phyloP scores from a whole-genome alignment of 1,140 invertebrate species.

The Lordiphosa stackelbergi region DNA sequence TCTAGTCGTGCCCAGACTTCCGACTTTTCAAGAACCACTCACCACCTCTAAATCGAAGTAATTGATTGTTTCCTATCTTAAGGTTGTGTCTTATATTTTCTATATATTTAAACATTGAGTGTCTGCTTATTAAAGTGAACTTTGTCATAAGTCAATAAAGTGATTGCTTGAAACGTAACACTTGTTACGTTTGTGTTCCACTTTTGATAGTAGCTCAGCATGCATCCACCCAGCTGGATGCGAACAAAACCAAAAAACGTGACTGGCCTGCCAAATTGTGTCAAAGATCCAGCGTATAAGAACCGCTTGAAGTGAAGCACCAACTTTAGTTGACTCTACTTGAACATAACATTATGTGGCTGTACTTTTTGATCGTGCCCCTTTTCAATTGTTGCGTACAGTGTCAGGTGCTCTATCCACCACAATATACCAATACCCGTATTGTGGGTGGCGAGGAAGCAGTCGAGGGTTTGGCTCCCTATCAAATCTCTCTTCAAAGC shows the following conservation, averaged over 20 bases:
- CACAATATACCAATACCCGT: slow-evolving; percentile 54
- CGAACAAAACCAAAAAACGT: slow-evolving; percentile 1
- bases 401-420: slow-evolving; percentile 50
- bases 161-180: no score
- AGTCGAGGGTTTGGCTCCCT: slow-evolving; percentile 74
- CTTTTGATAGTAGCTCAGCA: not conserved
- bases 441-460: slow-evolving; percentile 78
- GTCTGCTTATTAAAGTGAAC: no score
- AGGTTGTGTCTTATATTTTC: no score
- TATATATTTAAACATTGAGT: no score
- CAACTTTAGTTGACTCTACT: not conserved
- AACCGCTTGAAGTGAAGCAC: not conserved
- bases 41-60: no score
- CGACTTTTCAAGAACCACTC: no score
- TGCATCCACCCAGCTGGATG: slow-evolving; percentile 11
- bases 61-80: no score
- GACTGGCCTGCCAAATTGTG: slow-evolving; percentile 11
- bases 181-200: slow-evolving; percentile 1
- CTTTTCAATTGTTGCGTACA: not conserved
- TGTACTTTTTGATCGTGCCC: slow-evolving; percentile 12
- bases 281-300: slow-evolving; percentile 11
- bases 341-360: slow-evolving; percentile 13
- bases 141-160: no score
- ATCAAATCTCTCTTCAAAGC: slow-evolving; percentile 77
- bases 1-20: no score